Evolutionary conservation across 2,113 vertebrate genomes (phyloP), one percentile per base, ranked within the genome.

Genomic region (Pholis gunnellus): DNA sequence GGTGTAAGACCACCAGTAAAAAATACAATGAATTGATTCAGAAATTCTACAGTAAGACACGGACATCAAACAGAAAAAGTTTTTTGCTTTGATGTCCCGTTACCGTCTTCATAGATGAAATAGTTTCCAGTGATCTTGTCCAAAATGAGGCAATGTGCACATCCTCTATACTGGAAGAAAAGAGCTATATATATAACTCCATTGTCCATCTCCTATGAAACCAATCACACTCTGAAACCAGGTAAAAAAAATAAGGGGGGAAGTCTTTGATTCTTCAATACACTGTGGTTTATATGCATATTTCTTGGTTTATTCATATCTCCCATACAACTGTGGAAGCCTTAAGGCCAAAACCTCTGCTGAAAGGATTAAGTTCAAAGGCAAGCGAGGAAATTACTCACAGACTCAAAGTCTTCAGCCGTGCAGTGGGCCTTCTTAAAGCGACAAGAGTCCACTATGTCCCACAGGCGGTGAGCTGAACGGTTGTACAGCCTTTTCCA

Each of bases 291-390:
- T 89, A 82, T 87, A 91, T 94, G 90, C 93, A 94, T 91, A 94
- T 91, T 92, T 93, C 81, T 81, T 91, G 90, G 91, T 93, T 92
- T 88, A 93, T 92, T 92, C 90, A 91, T 83, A 93, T 90, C 81
- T 85, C 50, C 72, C 57, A 83, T 79, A 93, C 82, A 89, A 88
- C 89, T 87, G 83, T 81, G 81, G 78, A 76, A 88, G 85, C 92
- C 94, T 88, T 67, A 42, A 85, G 92, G 90, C 88, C 88, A 88
- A 82, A 89, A 87, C 84, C 79, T 90, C 88, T 80, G 66, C 90
- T 89, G 87, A 93, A 93, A 93, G 93, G 93, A 89, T 87, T 92
- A 96, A 93, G 94, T 94, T 95, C 93, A 95, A 94, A 95, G 92
- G 92, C 85, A 91, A 83, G 88, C 64, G 75, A 87, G 90, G 89